Base-by-base conservation (phyloP, 2,888 invertebrate species). In the Agonopterix heracliana region DNA sequence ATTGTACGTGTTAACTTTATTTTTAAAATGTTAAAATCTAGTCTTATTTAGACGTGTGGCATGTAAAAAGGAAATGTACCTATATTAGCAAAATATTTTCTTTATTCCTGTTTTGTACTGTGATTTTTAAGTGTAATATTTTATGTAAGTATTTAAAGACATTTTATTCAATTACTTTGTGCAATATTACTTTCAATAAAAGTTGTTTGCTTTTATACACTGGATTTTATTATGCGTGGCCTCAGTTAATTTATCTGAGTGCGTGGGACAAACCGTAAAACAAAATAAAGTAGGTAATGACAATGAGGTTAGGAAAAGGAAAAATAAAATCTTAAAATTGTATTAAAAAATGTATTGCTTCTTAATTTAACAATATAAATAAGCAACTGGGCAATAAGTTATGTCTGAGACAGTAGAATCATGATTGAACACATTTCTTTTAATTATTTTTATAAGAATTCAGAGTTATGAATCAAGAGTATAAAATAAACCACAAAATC, bases 261-360 rank as follows among this genome's bases (percentile, higher is more conserved):
- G 26, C 26, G 26, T 7, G 26, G 5, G 5, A 26, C 26, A 26
- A 26, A 26, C 26, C 26, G 26, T 26, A 7, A 7, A 26, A 26
- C 26, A 26, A 26, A 5, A 26, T 26, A 26, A 26, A 3, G 5
- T 26, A 26, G 5, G 26, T 26, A 26, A 3, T 5, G 5, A 26
- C 7, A 26, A 3, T 5, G 5, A 26, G 26, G 7, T 26, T 3
- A 26, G 26, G 26, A 26, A 26, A 26, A 26, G 3, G 7, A 5
- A 26, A 26, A 12, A 48, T 12, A 44, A 14, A 46, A 42, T 48
- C 54, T 47, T 49, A 54, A 59, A 46, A 52, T 55, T 68, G 62
- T 63, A 54, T 57, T 68, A 62, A 49, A 63, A 71, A 71, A 64
- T 54, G 64, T 63, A 68, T 66, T 70, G 66, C 64, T 63, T 64